Conservation (phyloP, 2,797 vertebrate species). For the Smutsia temminckii region DNA sequence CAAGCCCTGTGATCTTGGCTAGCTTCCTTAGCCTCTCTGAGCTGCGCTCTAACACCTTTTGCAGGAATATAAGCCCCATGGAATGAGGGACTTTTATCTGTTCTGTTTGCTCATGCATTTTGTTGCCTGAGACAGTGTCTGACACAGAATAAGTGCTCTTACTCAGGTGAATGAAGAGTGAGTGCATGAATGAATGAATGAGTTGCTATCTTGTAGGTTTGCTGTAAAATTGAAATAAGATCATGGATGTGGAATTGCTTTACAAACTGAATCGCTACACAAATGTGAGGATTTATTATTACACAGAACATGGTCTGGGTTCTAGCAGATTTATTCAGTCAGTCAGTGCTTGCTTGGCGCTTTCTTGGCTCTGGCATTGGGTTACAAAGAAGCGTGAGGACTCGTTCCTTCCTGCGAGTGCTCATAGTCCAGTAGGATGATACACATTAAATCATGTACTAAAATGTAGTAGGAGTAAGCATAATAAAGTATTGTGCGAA, state of each 20-base stretch:
- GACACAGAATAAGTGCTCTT: background rate
- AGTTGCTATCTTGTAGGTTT: background rate
- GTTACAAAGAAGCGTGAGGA: background rate
- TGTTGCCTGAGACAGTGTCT: background rate
- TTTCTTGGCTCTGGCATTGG: background rate
- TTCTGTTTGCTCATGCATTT: background rate
- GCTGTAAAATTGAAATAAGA: background rate
- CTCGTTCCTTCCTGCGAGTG: background rate
- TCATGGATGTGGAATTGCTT: background rate
- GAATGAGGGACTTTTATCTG: background rate
- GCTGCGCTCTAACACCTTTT: background rate
- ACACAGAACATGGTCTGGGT: background rate
- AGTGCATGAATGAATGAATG: background rate
- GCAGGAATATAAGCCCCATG: accelerated
- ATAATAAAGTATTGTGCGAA: accelerated
- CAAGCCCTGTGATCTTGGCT: background rate
- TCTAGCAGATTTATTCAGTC: background rate
- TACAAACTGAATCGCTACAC: background rate
- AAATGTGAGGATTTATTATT: background rate
- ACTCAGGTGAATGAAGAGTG: background rate
- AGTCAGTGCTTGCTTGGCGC: background rate
- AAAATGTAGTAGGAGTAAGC: background rate
- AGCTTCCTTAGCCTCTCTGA: background rate
- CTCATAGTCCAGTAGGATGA: background rate
- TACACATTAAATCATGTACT: background rate